Evolutionary conservation across 2,888 invertebrate genomes (phyloP).

Genomic region (Dynastes tityus): DNA sequence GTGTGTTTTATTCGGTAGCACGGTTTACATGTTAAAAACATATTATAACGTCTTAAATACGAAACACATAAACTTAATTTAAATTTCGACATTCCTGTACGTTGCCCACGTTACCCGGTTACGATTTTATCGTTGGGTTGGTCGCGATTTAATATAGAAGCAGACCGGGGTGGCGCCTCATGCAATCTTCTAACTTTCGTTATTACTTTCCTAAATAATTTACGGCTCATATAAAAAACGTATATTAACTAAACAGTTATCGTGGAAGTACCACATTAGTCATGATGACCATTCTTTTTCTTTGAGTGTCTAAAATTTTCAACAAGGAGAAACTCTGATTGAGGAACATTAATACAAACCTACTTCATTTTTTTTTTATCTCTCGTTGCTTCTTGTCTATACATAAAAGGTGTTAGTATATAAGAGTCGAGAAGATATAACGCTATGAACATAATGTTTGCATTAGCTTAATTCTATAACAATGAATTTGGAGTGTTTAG

Average conservation of each 20-base stretch:
- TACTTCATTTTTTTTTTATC: no score
- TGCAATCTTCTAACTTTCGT: constrained; percentile 31
- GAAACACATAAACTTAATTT: constrained; percentile 43
- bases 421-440: no score
- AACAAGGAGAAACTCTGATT: constrained; percentile 6
- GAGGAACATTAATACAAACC: neutral
- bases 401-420: no score
- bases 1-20: constrained; percentile 9
- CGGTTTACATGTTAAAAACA: constrained; percentile 31
- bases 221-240: neutral
- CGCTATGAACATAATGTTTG: no score
- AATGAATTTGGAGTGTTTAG: no score
- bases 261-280: no score
- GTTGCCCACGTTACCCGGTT: constrained; percentile 16
- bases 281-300: no score
- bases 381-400: no score
- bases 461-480: no score
- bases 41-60: constrained; percentile 26
- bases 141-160: constrained; percentile 40
- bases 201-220: constrained; percentile 22
- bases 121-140: constrained; percentile 42
- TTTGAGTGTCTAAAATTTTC: neutral
- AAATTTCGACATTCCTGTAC: constrained; percentile 34
- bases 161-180: constrained; percentile 40
- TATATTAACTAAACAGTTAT: neutral